phyloP scores from a whole-genome alignment of 2,888 invertebrate species.

The Gasteruption jaculator region DNA sequence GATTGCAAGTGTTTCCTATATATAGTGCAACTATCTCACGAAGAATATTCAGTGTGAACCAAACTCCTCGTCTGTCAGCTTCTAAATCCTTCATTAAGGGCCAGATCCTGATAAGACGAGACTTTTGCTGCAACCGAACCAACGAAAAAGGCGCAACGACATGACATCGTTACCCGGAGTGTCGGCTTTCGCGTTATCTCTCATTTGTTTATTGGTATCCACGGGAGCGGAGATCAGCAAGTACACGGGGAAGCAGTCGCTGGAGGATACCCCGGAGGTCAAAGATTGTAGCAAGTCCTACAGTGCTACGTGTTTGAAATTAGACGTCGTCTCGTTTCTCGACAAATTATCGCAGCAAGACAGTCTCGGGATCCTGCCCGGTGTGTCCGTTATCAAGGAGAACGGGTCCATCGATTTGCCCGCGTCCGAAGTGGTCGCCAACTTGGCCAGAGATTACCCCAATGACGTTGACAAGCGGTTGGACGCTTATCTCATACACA shows the following conservation, averaged over 20 bases:
- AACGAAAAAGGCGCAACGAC: constrained; percentile 12
- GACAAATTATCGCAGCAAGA: constrained; percentile 70
- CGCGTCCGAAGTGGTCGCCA: constrained; percentile 67
- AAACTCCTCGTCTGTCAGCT: constrained; percentile 33
- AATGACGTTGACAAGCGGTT: constrained; percentile 72
- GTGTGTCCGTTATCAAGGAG: constrained; percentile 70
- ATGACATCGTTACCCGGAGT: too few species aligned
- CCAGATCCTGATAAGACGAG: constrained; percentile 3
- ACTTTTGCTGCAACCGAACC: background rate
- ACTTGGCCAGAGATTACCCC: constrained; percentile 70
- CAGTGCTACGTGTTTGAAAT: constrained; percentile 72
- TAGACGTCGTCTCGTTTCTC: constrained; percentile 72
- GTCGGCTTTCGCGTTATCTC: too few species aligned
- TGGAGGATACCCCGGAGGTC: constrained; percentile 35
- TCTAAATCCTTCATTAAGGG: constrained; percentile 13
- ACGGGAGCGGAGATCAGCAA: constrained; percentile 37
- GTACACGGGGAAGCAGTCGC: constrained; percentile 35
- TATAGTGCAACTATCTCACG: constrained; percentile 46
- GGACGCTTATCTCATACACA: constrained; percentile 70
- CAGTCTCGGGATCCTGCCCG: constrained; percentile 67
- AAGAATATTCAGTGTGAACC: constrained; percentile 42
- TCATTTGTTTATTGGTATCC: constrained; percentile 39
- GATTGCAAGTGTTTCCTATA: constrained; percentile 41
- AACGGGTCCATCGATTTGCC: constrained; percentile 54
- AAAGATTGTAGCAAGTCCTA: constrained; percentile 59